These are phyloP conservation scores for Hirtodrosophila cameraria DNA, from an alignment of 2,888 invertebrate species.

Conservation along the genomic window DNA sequence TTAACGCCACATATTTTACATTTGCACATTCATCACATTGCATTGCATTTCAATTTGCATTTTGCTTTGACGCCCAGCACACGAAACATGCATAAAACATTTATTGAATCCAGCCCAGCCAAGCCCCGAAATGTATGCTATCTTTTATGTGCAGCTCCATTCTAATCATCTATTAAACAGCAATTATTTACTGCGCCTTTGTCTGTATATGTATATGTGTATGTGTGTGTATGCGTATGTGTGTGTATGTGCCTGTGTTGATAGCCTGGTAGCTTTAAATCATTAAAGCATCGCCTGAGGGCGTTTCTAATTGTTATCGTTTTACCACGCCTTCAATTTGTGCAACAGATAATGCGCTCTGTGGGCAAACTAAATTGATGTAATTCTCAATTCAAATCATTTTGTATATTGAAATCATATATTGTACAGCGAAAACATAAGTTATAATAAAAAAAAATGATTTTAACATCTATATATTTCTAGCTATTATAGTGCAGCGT, in stretches of 20 bases:
- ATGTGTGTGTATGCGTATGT: conserved; percentile 8
- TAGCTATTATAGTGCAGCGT: no score
- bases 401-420: conserved; percentile 3
- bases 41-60: conserved; percentile 66
- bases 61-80: conserved; percentile 33
- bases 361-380: conserved; percentile 47
- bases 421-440: neutral
- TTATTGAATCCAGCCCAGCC: conserved; percentile 28
- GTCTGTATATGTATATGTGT: no score
- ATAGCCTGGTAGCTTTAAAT: conserved; percentile 53
- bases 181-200: conserved; percentile 55
- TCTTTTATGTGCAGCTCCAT: conserved; percentile 32
- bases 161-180: conserved; percentile 69
- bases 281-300: conserved; percentile 57
- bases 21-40: conserved; percentile 74
- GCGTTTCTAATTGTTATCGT: conserved; percentile 66
- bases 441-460: no score
- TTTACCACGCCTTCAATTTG: conserved; percentile 34
- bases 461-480: no score
- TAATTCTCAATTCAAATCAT: conserved; percentile 37
- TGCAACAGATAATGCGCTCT: conserved; percentile 50
- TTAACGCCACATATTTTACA: conserved; percentile 77
- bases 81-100: conserved; percentile 41
- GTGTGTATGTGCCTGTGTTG: conserved; percentile 1
- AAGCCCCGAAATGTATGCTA: conserved; percentile 41